Base-by-base conservation (phyloP, 1,140 invertebrate species). In the Eupeodes corollae region DNA sequence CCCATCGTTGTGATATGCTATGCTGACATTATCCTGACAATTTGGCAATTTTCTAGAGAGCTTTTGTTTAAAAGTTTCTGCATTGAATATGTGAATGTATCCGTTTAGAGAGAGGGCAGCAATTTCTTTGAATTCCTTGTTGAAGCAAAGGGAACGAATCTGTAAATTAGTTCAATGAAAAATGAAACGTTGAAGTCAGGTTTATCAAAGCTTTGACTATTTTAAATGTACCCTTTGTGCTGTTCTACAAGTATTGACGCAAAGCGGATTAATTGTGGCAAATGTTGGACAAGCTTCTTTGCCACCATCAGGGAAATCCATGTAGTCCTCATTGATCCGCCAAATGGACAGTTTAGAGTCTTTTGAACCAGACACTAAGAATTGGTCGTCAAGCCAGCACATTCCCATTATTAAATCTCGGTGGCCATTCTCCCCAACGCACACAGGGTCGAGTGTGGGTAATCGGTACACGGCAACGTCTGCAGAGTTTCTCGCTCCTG, bases 331-430 rank as follows among this genome's bases (percentile, higher is more conserved):
- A 50, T 75, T 72, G 34, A 86, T 81, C 49, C 80, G 74, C 86
- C 86, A 90, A 34, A 90, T 68, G 39, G 83, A 80, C 73, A 90
- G 78, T 67, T 82, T 84, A 1, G 88, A 89, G 66, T 97, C 92
- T 49, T 91, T 79, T 0, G 91, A 93, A 5, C 92, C 92, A 18
- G 90, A 91, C 14, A 96, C 91, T 43, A 96, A 67, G 73, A 91
- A 94, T 67, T 95, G 85, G 72, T 97, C 93, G 70, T 97, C 92
- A 40, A 98, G 66, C 93, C 93, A 98, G 58, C 86, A 88, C 77
- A 94, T 82, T 59, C 95, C 94, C 72, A 96, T 92, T 37, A 95
- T 88, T 83, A 91, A 93, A 68, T 97, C 92, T 61, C 81, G 80
- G 69, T 98, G 93, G 13, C 86, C 89, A 59, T 73, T 73, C 74